Percentiles rank a stretch among this genome's conserved stretches.
Conservation (phyloP, 1,140 invertebrate species). For the Brachionus angularis region DNA sequence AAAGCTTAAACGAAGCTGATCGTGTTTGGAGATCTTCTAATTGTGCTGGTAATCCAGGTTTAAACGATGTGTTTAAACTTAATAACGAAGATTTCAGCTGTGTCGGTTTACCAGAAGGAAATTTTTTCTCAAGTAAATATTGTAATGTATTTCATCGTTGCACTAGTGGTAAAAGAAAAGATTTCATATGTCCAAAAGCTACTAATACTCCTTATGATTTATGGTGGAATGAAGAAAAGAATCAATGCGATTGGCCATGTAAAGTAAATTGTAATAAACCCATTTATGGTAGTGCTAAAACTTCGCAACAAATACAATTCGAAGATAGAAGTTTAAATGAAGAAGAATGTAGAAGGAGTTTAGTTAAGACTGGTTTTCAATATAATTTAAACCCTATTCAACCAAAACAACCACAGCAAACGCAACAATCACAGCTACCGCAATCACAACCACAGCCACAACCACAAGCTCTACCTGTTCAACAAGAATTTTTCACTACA, state of each 20-base stretch:
- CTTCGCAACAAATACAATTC: neutral
- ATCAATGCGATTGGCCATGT: constrained; percentile 44
- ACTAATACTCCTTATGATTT: constrained; percentile 44
- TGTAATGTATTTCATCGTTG: constrained; percentile 43
- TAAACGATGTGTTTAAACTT: constrained; percentile 12
- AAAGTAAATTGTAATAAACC: constrained; percentile 4
- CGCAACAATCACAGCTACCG: neutral
- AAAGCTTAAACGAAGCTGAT: neutral
- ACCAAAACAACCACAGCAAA: neutral
- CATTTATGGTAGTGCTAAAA: neutral
- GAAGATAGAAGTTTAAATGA: neutral
- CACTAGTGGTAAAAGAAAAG: constrained; percentile 12
- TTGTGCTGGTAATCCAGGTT: neutral
- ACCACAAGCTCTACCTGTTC: neutral
- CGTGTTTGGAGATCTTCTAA: constrained; percentile 1
- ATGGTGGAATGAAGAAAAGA: constrained; percentile 43
- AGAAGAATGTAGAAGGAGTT: constrained; percentile 2
- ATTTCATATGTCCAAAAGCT: constrained; percentile 39
- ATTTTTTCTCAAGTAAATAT: constrained; percentile 29
- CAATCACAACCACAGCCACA: neutral
- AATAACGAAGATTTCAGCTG: neutral
- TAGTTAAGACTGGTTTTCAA: neutral
- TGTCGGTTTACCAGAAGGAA: constrained; percentile 13
- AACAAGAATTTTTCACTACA: neutral
- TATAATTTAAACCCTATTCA: no score